These are phyloP conservation scores for Olivierus martensii DNA, from an alignment of 1,140 invertebrate genomes.

Conservation along the genomic window DNA sequence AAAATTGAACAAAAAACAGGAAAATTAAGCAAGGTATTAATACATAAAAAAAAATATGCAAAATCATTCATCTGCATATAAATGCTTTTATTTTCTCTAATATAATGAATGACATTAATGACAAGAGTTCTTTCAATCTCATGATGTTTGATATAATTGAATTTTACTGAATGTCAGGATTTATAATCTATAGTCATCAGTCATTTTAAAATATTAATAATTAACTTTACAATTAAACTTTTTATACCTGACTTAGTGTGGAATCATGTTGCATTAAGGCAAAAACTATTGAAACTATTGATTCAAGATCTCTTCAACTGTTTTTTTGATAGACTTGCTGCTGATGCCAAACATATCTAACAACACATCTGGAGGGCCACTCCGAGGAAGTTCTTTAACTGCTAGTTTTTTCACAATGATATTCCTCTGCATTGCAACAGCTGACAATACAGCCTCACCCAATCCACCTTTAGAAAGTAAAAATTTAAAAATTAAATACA, in stretches of 20 bases:
- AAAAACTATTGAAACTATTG: too few relatives aligned
- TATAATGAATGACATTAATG: background rate
- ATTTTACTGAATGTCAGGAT: too few relatives aligned
- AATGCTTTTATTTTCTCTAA: too few relatives aligned
- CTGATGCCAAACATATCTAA: slow-evolving; percentile 82
- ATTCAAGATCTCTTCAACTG: slow-evolving; percentile 33
- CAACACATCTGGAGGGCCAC: slow-evolving; percentile 69
- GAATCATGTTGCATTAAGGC: too few relatives aligned
- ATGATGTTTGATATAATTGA: background rate
- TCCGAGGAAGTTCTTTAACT: slow-evolving; percentile 76
- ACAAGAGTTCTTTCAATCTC: background rate
- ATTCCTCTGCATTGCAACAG: slow-evolving; percentile 52
- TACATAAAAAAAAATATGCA: too few relatives aligned
- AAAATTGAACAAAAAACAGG: too few relatives aligned
- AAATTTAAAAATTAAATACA: background rate
- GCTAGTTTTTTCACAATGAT: slow-evolving; percentile 70
- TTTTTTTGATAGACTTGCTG: slow-evolving; percentile 56
- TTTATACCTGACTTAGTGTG: too few relatives aligned
- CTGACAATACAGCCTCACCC: slow-evolving; percentile 82
- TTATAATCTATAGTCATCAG: too few relatives aligned
- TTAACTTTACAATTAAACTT: too few relatives aligned
- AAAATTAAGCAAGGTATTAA: too few relatives aligned
- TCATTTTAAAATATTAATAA: too few relatives aligned
- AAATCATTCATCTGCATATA: too few relatives aligned
- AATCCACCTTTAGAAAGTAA: slow-evolving; percentile 55